These are phyloP conservation scores for Drosophila malerkotliana DNA, from an alignment of 1,140 invertebrate species.

Conservation along the genomic window DNA sequence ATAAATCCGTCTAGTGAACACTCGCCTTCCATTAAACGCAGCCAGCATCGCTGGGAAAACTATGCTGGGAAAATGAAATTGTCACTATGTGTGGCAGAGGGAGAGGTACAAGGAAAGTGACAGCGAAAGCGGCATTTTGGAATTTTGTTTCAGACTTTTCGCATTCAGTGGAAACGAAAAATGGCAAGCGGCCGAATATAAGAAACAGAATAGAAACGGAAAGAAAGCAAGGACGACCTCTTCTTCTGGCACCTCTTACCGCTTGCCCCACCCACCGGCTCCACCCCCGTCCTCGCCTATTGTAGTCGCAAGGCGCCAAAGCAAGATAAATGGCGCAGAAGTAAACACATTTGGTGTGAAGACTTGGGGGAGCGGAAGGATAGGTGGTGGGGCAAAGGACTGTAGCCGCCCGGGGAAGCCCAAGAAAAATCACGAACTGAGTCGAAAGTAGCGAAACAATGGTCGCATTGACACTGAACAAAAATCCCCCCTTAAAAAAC, in stretches of 20 bases:
- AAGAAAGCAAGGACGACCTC: conserved; percentile 36
- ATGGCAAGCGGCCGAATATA: conserved; percentile 15
- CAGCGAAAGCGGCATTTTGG: conserved; percentile 26
- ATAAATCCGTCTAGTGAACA: conserved; percentile 35
- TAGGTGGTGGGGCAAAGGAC: conserved; percentile 6
- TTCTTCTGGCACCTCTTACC: conserved; percentile 5
- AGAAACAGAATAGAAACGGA: conserved; percentile 34
- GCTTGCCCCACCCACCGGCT: neutral
- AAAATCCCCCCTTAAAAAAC: conserved; percentile 4
- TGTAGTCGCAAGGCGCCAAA: conserved; percentile 73
- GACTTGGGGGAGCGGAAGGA: conserved; percentile 34
- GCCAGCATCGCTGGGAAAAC: conserved; percentile 24
- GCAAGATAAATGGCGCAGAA: conserved; percentile 78
- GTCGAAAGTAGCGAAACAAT: conserved; percentile 58
- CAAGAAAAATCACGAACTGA: conserved; percentile 57
- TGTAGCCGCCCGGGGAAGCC: conserved; percentile 22
- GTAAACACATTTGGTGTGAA: conserved; percentile 78
- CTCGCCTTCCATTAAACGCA: conserved; percentile 40
- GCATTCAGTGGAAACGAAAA: conserved; percentile 11
- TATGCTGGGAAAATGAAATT: conserved; percentile 48
- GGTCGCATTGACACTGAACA: conserved; percentile 49
- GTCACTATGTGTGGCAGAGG: conserved; percentile 22
- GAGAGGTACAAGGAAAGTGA: conserved; percentile 8
- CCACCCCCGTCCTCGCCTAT: conserved; percentile 4
- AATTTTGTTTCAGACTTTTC: conserved; percentile 50